Evolutionary conservation across 2,888 invertebrate genomes (phyloP).

Genomic region (Trissoscelio sp.): DNA sequence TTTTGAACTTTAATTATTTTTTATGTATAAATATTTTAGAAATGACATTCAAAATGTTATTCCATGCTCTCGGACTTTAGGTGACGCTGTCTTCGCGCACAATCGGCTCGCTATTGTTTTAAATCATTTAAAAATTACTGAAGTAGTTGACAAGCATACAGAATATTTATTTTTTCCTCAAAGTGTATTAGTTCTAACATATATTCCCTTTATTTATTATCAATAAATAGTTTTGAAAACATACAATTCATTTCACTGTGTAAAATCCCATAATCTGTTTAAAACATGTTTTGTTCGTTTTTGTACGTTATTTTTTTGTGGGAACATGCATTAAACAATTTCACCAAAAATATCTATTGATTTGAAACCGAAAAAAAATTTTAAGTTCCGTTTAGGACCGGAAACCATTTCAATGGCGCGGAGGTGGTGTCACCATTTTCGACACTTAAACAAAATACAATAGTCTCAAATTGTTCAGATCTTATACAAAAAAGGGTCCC

Average conservation of each 20-base stretch:
- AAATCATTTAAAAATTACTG: too few species aligned
- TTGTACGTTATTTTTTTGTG: not conserved
- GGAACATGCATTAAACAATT: not conserved
- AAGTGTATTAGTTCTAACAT: too few species aligned
- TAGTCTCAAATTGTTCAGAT: too few species aligned
- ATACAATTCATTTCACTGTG: not conserved
- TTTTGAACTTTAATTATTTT: not conserved
- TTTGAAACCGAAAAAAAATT: not conserved
- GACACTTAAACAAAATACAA: not conserved
- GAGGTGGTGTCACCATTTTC: not conserved
- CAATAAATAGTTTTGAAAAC: not conserved
- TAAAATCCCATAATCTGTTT: not conserved
- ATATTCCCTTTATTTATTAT: too few species aligned
- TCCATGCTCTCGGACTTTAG: too few species aligned
- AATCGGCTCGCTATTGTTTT: too few species aligned
- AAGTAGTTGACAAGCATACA: too few species aligned
- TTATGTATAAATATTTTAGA: conserved; percentile 6
- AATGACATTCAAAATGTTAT: conserved; percentile 6
- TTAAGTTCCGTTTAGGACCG: conserved; percentile 1
- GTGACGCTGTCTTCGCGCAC: too few species aligned
- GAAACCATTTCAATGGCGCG: not conserved
- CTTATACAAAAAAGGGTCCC: too few species aligned
- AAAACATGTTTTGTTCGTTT: too few species aligned
- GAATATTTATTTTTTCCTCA: too few species aligned
- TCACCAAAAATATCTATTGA: conserved; percentile 1